Evolutionary conservation across 2,888 invertebrate species (phyloP), one percentile per base, ranked within the genome.

Genomic region (Electrophaes corylata): DNA sequence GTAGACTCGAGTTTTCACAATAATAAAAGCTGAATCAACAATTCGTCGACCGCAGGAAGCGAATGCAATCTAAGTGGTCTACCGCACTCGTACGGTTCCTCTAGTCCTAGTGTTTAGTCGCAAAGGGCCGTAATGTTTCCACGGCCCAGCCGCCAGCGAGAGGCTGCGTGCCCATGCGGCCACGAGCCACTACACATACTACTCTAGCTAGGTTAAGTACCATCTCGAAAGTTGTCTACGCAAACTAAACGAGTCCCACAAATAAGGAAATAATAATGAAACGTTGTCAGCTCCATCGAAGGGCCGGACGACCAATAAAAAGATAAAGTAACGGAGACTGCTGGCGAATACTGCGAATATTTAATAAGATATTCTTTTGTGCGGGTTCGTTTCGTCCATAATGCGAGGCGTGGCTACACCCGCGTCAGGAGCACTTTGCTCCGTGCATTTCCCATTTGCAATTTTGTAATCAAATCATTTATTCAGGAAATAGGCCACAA

Each of bases 161-260:
- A 29, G 48, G 37, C 50, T 44, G 37, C 55, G 26, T 16, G 33
- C 19, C 33, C 29, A 41, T 50, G 35, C 26, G 67, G 31, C 48
- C 37, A 35, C 35, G 14, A 29, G 10, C 6, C 37, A 37, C 6
- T 62, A 61, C 64, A 53, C 47, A 63, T 64, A 66, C 67, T 72
- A 78, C 78, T 78, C 76, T 79, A 80, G 82, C 76, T 80, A 80
- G 82, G 80, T 78, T 81, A 80, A 78, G 76, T 72, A 71, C 75
- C 77, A 77, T 76, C 79, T 79, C 64, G 77, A 83, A 81, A 83
- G 81, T 76, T 70, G 73, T 69, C 71, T 69, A 69, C 76, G 78
- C 78, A 80, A 79, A 78, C 71, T 73, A 71, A 79, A 72, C 72
- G 67, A 65, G 68, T 57, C 64, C 57, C 58, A 67, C 78, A 76